Percentiles rank a stretch among this genome's conserved stretches.
These are phyloP conservation scores for Artibeus jamaicensis DNA, from an alignment of 2,797 vertebrate genomes.

Conservation along the genomic window DNA sequence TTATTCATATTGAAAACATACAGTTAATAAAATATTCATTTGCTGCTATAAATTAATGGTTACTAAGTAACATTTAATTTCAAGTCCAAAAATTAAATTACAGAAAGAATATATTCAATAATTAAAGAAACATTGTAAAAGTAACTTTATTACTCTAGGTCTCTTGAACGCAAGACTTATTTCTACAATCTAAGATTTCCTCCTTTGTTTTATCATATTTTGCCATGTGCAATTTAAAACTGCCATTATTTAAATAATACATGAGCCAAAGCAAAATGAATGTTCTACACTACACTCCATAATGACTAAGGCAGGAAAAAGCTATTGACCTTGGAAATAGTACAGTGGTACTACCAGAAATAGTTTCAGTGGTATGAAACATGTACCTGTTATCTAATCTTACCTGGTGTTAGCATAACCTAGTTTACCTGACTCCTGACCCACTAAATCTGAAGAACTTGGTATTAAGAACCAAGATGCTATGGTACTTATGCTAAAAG, in stretches of 20 bases:
- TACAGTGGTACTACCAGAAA: too few species aligned
- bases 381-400: background rate
- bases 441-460: background rate
- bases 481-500: background rate
- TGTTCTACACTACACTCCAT: background rate
- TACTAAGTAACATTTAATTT: constrained; percentile 61
- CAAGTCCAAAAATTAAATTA: constrained; percentile 63
- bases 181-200: constrained; percentile 7
- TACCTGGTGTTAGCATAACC: background rate
- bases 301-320: background rate
- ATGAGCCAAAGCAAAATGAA: background rate
- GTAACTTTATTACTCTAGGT: constrained; percentile 32
- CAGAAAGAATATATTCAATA: constrained; percentile 35
- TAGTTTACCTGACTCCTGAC: background rate
- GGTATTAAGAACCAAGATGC: background rate
- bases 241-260: background rate
- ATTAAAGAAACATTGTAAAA: constrained; percentile 51
- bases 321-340: background rate
- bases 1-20: constrained; percentile 52
- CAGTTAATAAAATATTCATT: constrained; percentile 53
- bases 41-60: constrained; percentile 52
- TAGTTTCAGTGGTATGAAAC: background rate
- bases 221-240: background rate
- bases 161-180: background rate
- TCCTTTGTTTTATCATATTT: background rate